phyloP scores from a whole-genome alignment of 2,888 invertebrate genomes.

The Clitarchus hookeri region DNA sequence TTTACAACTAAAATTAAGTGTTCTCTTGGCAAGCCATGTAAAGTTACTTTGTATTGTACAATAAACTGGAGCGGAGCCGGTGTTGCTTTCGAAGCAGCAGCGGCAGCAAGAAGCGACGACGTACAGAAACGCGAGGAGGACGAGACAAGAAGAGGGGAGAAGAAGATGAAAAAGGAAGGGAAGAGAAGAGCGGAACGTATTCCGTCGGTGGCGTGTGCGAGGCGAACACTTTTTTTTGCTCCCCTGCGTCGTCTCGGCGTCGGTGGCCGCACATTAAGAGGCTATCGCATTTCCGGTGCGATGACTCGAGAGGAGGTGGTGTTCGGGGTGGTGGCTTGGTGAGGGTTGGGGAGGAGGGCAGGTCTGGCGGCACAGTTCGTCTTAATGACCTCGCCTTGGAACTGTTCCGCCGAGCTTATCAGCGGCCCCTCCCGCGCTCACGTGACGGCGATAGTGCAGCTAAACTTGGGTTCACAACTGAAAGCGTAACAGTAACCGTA shows the following conservation, averaged over 20 bases:
- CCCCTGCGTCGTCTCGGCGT: background rate
- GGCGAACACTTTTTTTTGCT: background rate
- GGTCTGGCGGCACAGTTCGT: background rate
- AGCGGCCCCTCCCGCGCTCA: too few relatives aligned
- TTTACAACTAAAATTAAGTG: too few relatives aligned
- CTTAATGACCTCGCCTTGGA: slow-evolving; percentile 2
- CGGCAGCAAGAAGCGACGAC: background rate
- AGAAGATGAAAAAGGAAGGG: background rate
- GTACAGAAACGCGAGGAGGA: background rate
- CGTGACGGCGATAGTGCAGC: too few relatives aligned
- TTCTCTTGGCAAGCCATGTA: too few relatives aligned
- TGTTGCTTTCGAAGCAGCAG: background rate
- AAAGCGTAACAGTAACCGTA: too few relatives aligned
- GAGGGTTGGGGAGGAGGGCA: too few relatives aligned
- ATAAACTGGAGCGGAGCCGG: background rate
- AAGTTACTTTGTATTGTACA: too few relatives aligned
- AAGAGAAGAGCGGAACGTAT: background rate
- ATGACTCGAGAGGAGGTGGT: slow-evolving; percentile 9
- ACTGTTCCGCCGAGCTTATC: background rate
- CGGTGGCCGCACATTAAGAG: slow-evolving; percentile 8
- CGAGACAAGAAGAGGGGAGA: background rate
- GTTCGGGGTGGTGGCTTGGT: background rate
- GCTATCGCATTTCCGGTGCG: slow-evolving; percentile 14
- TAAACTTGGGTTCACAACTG: too few relatives aligned
- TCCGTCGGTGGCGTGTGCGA: background rate